phyloP scores from a whole-genome alignment of 2,888 invertebrate species.

The Trissolcus brochymenae region DNA sequence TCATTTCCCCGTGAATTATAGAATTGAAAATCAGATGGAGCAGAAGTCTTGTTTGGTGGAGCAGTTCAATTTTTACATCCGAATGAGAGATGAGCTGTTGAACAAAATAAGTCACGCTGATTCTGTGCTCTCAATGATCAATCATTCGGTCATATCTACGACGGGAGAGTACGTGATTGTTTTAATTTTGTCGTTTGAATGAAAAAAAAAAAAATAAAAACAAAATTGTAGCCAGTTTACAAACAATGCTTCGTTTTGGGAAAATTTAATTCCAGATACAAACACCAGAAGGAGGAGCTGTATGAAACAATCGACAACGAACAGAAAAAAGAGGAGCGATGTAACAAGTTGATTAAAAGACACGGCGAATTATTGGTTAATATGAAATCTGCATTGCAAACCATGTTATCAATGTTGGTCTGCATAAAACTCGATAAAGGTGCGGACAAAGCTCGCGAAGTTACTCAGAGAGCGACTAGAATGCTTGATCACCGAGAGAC shows the following conservation, averaged over 20 bases:
- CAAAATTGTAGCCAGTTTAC: no score
- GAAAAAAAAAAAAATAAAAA: no score
- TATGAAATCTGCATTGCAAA: conserved; percentile 80
- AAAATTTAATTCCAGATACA: conserved; percentile 74
- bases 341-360: conserved; percentile 75
- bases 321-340: conserved; percentile 75
- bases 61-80: conserved; percentile 76
- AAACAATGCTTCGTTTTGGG: neutral
- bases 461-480: conserved; percentile 19
- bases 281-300: conserved; percentile 77
- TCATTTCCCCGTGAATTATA: conserved; percentile 57
- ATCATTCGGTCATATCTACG: conserved; percentile 74
- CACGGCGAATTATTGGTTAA: conserved; percentile 79
- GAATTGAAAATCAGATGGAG: conserved; percentile 78
- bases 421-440: conserved; percentile 62
- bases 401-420: conserved; percentile 79
- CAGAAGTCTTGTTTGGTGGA: conserved; percentile 77
- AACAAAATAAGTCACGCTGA: conserved; percentile 78
- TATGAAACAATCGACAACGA: conserved; percentile 75
- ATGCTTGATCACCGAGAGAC: conserved; percentile 2
- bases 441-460: conserved; percentile 38
- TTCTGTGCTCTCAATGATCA: conserved; percentile 77
- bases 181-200: neutral
- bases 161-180: conserved; percentile 65
- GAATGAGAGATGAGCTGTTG: conserved; percentile 77